phyloP scores from a whole-genome alignment of 2,113 vertebrate genomes.

The Odocoileus hemionus region DNA sequence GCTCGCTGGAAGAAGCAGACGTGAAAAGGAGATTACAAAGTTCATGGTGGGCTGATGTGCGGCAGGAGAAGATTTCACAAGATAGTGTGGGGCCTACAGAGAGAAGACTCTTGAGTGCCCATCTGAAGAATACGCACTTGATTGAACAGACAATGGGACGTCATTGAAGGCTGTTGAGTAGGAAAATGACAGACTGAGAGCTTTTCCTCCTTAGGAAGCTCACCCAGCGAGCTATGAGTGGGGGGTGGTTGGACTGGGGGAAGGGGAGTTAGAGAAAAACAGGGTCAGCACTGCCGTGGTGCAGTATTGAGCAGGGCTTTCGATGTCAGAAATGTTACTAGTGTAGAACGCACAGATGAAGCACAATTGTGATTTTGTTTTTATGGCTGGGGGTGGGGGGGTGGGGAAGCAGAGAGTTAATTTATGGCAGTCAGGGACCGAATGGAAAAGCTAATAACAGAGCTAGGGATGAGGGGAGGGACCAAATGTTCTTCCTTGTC shows the following conservation, averaged over 20 bases:
- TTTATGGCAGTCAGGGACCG: not conserved
- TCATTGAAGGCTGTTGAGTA: not conserved
- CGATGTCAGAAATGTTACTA: not conserved
- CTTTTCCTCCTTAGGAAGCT: not conserved
- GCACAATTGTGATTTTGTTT: not conserved
- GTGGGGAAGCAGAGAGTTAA: not conserved
- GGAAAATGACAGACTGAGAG: not conserved
- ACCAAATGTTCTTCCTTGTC: slow-evolving; percentile 37
- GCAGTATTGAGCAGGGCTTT: rapidly evolving
- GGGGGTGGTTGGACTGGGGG: not conserved
- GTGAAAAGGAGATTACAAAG: not conserved
- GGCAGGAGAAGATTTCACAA: not conserved
- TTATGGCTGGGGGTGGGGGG: not conserved
- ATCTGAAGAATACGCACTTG: not conserved
- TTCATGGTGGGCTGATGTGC: not conserved
- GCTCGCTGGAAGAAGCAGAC: not conserved
- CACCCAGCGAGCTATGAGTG: not conserved
- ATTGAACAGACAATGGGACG: not conserved
- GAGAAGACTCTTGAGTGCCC: not conserved
- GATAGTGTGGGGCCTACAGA: not conserved
- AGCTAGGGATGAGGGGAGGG: not conserved
- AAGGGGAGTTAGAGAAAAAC: not conserved
- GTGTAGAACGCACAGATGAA: not conserved
- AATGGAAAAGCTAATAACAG: slow-evolving; percentile 2
- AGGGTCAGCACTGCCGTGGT: not conserved